These are phyloP conservation scores for Malurus splendens DNA, from an alignment of 2,797 vertebrate genomes.

Conservation along the genomic window DNA sequence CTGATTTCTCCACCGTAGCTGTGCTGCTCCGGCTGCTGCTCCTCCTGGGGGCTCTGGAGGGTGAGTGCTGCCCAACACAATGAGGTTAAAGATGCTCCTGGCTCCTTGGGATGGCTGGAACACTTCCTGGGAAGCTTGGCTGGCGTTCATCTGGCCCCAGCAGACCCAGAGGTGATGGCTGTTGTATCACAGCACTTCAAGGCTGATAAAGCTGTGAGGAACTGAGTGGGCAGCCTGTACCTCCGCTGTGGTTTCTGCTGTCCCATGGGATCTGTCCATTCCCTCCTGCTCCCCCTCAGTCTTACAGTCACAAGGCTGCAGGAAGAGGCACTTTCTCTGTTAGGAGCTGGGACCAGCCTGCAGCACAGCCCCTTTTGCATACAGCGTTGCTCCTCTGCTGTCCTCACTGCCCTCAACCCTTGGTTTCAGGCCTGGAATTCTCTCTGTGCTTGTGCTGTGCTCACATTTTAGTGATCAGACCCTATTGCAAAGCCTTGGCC, in stretches of 20 bases:
- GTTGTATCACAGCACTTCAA: background rate
- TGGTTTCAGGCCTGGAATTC: background rate
- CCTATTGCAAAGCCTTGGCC: background rate
- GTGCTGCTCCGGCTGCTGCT: background rate
- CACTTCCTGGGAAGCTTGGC: conserved; percentile 29
- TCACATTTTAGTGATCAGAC: background rate
- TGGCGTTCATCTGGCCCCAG: background rate
- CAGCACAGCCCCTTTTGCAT: background rate
- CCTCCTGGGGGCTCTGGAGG: background rate
- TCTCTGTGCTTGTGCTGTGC: background rate
- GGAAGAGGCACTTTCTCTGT: background rate
- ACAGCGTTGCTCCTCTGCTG: background rate
- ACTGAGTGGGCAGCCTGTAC: background rate
- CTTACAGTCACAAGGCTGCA: background rate
- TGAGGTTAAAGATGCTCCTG: conserved; percentile 8
- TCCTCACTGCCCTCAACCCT: background rate
- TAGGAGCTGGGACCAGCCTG: background rate
- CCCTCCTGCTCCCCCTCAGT: background rate
- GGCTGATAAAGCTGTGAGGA: background rate
- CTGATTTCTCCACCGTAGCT: background rate
- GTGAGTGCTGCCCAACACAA: background rate
- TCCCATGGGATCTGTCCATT: background rate
- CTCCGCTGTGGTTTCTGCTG: background rate
- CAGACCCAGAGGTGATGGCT: background rate
- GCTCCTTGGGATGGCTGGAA: background rate